Conservation (phyloP, 2,797 vertebrate species). For the Aulostomus chinensis region DNA sequence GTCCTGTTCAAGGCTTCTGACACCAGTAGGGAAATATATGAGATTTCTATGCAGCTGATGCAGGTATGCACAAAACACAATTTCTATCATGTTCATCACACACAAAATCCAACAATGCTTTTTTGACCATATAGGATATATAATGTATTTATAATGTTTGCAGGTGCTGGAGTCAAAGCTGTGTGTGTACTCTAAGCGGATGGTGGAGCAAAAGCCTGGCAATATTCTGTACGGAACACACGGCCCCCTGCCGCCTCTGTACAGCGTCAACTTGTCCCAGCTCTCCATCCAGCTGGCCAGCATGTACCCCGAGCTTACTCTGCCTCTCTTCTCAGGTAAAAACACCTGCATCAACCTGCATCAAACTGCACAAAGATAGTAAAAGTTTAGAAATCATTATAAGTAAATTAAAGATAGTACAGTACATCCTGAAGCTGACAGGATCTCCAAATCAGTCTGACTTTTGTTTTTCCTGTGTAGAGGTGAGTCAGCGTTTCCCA, state of each 20-base stretch:
- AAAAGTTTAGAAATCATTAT: no score
- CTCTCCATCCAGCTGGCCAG: slow-evolving; percentile 93
- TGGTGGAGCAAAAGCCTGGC: slow-evolving; percentile 92
- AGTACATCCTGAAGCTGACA: no score
- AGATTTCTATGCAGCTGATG: slow-evolving; percentile 99
- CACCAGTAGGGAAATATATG: slow-evolving; percentile 97
- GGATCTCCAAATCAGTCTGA: no score
- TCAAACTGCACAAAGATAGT: no score
- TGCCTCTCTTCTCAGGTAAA: slow-evolving; percentile 96
- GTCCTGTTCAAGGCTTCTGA: slow-evolving; percentile 98
- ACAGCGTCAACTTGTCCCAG: slow-evolving; percentile 91
- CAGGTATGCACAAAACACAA: slow-evolving; percentile 80
- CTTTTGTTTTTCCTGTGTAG: slow-evolving; percentile 59
- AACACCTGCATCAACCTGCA: background rate
- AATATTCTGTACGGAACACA: slow-evolving; percentile 96
- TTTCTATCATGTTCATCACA: background rate
- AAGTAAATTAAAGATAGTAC: no score
- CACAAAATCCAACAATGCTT: no score
- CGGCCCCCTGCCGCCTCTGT: slow-evolving; percentile 92
- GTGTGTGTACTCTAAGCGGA: slow-evolving; percentile 94
- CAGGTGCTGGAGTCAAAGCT: slow-evolving; percentile 96
- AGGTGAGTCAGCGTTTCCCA: slow-evolving; percentile 95
- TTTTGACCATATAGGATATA: no score
- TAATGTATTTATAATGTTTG: background rate
- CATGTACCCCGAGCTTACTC: slow-evolving; percentile 98